These are phyloP conservation scores for Branchellion lobata DNA, from an alignment of 2,888 invertebrate species.

Conservation along the genomic window DNA sequence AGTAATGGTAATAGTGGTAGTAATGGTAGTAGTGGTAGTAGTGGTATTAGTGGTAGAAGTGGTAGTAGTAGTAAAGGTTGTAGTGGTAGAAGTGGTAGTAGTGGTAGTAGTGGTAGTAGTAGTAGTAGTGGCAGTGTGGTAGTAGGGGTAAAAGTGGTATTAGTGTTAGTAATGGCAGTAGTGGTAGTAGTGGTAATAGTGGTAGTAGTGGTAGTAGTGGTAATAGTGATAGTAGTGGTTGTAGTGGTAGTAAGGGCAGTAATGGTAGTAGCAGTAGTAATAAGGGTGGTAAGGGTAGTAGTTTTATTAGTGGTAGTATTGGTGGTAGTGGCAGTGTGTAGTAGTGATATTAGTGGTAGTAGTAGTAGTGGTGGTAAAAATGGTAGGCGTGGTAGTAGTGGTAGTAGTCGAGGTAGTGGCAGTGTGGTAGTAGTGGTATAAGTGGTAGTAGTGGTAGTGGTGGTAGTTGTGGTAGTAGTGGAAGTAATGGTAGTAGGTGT, in stretches of 20 bases:
- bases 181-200: conserved; percentile 19
- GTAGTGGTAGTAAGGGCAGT: neutral
- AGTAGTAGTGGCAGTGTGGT: no score
- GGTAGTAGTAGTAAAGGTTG: no score
- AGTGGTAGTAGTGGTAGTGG: no score
- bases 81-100: no score
- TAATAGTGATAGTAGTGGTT: neutral
- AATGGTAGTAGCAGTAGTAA: no score
- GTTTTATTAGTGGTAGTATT: neutral
- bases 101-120: no score
- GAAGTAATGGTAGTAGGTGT: neutral
- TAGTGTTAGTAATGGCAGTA: neutral
- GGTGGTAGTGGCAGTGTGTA: neutral
- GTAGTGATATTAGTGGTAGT: neutral
- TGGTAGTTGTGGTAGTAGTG: neutral
- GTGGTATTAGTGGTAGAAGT: no score
- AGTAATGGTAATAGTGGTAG: no score
- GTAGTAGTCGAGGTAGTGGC: neutral
- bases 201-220: neutral
- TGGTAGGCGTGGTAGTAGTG: neutral
- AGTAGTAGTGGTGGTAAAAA: neutral
- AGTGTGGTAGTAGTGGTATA: no score
- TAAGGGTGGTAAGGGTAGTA: no score
- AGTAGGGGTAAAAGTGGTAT: no score
- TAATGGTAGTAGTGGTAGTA: no score